phyloP scores from a whole-genome alignment of 1,140 invertebrate species.

The Musca vetustissima region DNA sequence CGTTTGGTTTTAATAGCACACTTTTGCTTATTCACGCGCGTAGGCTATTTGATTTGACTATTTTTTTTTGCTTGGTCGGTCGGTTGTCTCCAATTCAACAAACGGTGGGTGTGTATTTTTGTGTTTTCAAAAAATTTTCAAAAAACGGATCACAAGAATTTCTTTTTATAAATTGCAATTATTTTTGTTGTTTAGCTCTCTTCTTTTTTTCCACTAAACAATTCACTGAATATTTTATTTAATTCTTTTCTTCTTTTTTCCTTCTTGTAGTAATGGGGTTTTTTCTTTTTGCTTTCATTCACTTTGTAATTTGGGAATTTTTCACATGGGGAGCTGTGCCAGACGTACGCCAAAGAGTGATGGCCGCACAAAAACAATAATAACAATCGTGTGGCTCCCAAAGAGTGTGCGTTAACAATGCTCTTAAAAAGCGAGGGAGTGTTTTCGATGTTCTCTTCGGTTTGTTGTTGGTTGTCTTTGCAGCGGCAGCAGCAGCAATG shows the following conservation, averaged over 20 bases:
- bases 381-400: neutral
- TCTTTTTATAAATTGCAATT: neutral
- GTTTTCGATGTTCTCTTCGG: neutral
- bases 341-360: neutral
- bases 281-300: neutral
- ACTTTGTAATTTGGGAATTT: neutral
- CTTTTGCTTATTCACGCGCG: constrained; percentile 11
- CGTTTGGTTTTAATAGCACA: too few relatives aligned
- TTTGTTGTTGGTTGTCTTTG: too few relatives aligned
- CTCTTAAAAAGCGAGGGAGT: constrained; percentile 22
- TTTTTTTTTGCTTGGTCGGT: too few relatives aligned
- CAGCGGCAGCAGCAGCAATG: too few relatives aligned
- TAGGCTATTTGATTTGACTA: neutral
- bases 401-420: neutral
- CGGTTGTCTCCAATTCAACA: constrained; percentile 5
- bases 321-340: constrained; percentile 4
- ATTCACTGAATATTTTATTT: neutral
- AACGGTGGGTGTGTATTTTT: constrained; percentile 13
- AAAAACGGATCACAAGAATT: constrained; percentile 5
- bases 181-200: neutral
- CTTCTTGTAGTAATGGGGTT: constrained; percentile 2
- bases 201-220: too few relatives aligned
- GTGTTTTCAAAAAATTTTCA: neutral
- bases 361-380: neutral
- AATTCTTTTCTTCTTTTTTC: too few relatives aligned